A percentile compares a stretch with the other conserved stretches of the same genome.
phyloP scores from a whole-genome alignment of 1,140 invertebrate genomes.

The Brachionus calyciflorus region DNA sequence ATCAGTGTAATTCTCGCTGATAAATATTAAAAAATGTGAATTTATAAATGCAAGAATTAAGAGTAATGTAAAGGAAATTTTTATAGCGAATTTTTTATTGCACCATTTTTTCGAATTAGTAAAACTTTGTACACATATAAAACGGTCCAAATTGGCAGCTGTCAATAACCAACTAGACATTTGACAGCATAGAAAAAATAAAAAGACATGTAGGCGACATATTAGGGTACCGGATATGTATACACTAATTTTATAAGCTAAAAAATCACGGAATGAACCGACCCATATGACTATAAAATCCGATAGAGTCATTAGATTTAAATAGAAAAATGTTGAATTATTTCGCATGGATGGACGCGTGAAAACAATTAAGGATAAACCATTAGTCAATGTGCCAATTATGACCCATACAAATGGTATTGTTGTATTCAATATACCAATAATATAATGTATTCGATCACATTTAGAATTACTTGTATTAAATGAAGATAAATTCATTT shows the following conservation, averaged over 20 bases:
- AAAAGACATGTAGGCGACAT: constrained; percentile 29
- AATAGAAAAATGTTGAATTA: constrained; percentile 43
- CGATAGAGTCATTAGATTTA: constrained; percentile 21
- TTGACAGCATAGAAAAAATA: constrained; percentile 30
- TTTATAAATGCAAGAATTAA: constrained; percentile 3
- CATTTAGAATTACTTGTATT: not conserved
- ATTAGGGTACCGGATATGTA: constrained; percentile 22
- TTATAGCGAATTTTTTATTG: not conserved
- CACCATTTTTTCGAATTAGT: constrained; percentile 28
- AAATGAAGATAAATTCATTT: no score
- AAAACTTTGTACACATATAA: constrained; percentile 1
- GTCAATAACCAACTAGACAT: constrained; percentile 31
- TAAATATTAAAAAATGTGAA: constrained; percentile 19
- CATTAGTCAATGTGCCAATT: constrained; percentile 29
- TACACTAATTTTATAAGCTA: constrained; percentile 36
- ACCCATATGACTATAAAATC: constrained; percentile 43
- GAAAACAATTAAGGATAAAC: constrained; percentile 18
- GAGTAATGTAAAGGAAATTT: not conserved
- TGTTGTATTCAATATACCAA: constrained; percentile 25
- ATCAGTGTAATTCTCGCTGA: not conserved
- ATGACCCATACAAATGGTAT: constrained; percentile 39
- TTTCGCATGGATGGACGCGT: not conserved
- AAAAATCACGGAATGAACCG: constrained; percentile 39
- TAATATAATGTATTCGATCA: not conserved
- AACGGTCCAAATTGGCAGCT: constrained; percentile 38